Conservation (phyloP, 2,888 invertebrate genomes). For the Clistopyga incitator region DNA sequence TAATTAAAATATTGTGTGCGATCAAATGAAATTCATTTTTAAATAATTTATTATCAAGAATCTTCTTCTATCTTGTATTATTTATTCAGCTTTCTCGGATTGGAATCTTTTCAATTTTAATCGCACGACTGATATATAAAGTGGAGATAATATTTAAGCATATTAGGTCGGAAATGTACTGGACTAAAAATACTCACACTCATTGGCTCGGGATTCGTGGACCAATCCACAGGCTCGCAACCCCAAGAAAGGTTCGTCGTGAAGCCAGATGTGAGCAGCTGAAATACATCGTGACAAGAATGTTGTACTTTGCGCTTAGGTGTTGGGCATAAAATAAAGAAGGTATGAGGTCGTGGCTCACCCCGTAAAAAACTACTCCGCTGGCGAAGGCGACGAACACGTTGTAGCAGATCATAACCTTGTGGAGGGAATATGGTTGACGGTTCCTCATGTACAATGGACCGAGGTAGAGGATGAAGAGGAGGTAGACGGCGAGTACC, state of each 20-base stretch:
- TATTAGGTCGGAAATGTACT: neutral
- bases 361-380: slow-evolving; percentile 89
- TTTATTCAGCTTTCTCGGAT: neutral
- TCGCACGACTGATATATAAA: neutral
- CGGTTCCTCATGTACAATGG: slow-evolving; percentile 79
- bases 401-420: slow-evolving; percentile 80
- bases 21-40: neutral
- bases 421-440: slow-evolving; percentile 76
- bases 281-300: slow-evolving; percentile 72
- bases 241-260: slow-evolving; percentile 87
- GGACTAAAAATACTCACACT: slow-evolving; percentile 83
- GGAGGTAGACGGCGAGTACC: slow-evolving; percentile 76
- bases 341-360: slow-evolving; percentile 83
- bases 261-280: slow-evolving; percentile 89
- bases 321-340: neutral
- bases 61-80: neutral
- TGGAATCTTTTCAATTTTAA: neutral
- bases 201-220: slow-evolving; percentile 87
- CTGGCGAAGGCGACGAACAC: slow-evolving; percentile 87
- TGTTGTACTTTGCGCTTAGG: slow-evolving; percentile 6
- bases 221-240: slow-evolving; percentile 90
- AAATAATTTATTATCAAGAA: neutral
- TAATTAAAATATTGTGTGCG: neutral
- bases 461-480: slow-evolving; percentile 78
- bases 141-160: neutral